Conservation (phyloP, 2,797 vertebrate species). For the Phylloscopus collybita region DNA sequence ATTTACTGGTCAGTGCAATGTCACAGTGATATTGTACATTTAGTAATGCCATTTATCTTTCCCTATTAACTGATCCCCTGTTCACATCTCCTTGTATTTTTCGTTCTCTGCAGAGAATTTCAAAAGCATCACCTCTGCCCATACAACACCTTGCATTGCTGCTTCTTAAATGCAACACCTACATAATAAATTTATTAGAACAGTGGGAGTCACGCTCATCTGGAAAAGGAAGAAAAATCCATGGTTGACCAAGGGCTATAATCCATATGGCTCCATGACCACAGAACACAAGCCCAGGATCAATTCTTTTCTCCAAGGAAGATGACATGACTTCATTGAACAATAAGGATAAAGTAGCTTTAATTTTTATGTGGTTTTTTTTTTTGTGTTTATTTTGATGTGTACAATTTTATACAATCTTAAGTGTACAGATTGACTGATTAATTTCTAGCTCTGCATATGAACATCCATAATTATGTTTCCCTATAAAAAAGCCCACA, state of each 20-base stretch:
- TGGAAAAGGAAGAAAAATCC: not conserved
- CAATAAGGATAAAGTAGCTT: not conserved
- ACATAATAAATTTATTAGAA: not conserved
- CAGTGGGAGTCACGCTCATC: fast-evolving
- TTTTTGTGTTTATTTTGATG: not conserved
- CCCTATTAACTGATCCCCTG: not conserved
- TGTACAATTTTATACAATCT: not conserved
- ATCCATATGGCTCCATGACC: not conserved
- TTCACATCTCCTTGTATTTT: not conserved
- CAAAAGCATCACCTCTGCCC: not conserved
- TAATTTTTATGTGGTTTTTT: not conserved
- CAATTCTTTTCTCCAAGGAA: not conserved
- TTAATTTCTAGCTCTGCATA: not conserved
- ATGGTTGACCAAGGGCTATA: not conserved
- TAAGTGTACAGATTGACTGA: fast-evolving
- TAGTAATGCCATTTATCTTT: not conserved
- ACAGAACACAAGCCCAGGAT: not conserved
- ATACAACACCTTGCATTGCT: not conserved
- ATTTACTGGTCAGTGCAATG: not conserved
- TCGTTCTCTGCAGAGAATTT: not conserved
- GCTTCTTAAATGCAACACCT: not conserved
- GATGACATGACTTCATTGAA: not conserved
- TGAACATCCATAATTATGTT: not conserved
- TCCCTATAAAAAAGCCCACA: not conserved
- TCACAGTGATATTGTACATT: not conserved